Evolutionary conservation across 2,888 invertebrate genomes (phyloP).

Genomic region (Onthophagus sagittarius): DNA sequence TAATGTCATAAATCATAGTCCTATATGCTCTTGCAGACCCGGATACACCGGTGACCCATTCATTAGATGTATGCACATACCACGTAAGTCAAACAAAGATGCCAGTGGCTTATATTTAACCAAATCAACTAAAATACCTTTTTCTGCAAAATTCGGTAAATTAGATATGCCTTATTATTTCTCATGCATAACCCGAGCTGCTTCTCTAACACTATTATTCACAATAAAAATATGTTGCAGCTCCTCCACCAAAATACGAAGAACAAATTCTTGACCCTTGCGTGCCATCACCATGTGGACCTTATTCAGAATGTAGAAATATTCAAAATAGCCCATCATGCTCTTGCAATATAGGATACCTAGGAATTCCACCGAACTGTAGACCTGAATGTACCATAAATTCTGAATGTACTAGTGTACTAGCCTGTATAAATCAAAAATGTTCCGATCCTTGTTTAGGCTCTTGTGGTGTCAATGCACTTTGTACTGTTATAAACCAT

Average conservation of each 20-base stretch:
- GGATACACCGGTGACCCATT: slow-evolving; percentile 73
- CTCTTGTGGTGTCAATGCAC: slow-evolving; percentile 69
- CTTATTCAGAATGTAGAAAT: slow-evolving; percentile 70
- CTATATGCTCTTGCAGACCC: slow-evolving; percentile 61
- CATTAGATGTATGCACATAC: slow-evolving; percentile 51
- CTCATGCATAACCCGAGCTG: not conserved
- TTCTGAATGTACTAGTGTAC: slow-evolving; percentile 68
- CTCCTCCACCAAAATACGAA: slow-evolving; percentile 32
- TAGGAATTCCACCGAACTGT: slow-evolving; percentile 74
- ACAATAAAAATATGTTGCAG: slow-evolving; percentile 20
- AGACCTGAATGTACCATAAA: slow-evolving; percentile 75
- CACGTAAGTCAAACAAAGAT: slow-evolving; percentile 38
- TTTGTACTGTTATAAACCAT: slow-evolving; percentile 72
- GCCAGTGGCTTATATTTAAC: not conserved
- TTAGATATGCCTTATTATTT: not conserved
- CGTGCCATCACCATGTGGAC: slow-evolving; percentile 74
- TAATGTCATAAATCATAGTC: slow-evolving; percentile 72
- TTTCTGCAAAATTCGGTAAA: not conserved
- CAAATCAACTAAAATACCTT: not conserved
- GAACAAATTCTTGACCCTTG: slow-evolving; percentile 59
- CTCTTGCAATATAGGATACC: slow-evolving; percentile 66
- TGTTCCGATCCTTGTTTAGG: slow-evolving; percentile 77
- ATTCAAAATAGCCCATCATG: slow-evolving; percentile 67
- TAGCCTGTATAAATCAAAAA: slow-evolving; percentile 70
- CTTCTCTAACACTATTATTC: not conserved